Base-by-base conservation (phyloP, 2,113 vertebrate genomes). In the pig (Sus scrofa) region DNA sequence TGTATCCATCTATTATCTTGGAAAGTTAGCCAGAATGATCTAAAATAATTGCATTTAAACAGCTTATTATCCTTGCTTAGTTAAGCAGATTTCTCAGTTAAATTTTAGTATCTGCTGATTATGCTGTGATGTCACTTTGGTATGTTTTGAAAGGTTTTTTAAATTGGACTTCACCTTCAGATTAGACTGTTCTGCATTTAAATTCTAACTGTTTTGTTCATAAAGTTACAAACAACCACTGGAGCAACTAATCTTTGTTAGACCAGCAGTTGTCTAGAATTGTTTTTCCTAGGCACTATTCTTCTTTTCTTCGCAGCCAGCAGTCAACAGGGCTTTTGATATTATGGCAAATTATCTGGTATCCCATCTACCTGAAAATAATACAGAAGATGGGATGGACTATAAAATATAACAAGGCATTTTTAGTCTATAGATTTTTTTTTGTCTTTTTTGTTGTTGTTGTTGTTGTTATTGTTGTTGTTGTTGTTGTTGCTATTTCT, bases 21-120 rank as follows among this genome's bases (percentile, higher is more conserved):
- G 70, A 91, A 86, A 67, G 26, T 79, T 78, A 60, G 10, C 67
- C 34, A 91, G n/a, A 74, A n/a, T n/a, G 37, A 84, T 24, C 24
- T 90, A 91, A 74, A 91, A 56, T 81, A 39, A 81, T 70, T 54
- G 19, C 52, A 84, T 81, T 90, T 82, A 86, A 94, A 74, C 14
- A 79, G 26, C 32, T 84, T 75, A 27, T 62, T 56, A 56, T 56
- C 20, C 60, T 87, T 62, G 7, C 32, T 67, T 68, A 20, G 87
- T 92, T 92, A 87, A 88, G 3, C 37, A 88, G 32, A 82, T 70
- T 52, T 70, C 52, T 88, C 52, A 34, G 27, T 62, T 83, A 91
- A 88, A 71, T 91, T 60, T 39, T 56, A 8, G 4, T 62, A 62
- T 27, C 67, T 44, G 27, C n/a, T 86, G 30, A 34, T 89, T 77